Evolutionary conservation across 64 coral and sea anemone genomes (phyloP), one percentile per base, ranked within the genome.

Genomic region (Porites australiensis): DNA sequence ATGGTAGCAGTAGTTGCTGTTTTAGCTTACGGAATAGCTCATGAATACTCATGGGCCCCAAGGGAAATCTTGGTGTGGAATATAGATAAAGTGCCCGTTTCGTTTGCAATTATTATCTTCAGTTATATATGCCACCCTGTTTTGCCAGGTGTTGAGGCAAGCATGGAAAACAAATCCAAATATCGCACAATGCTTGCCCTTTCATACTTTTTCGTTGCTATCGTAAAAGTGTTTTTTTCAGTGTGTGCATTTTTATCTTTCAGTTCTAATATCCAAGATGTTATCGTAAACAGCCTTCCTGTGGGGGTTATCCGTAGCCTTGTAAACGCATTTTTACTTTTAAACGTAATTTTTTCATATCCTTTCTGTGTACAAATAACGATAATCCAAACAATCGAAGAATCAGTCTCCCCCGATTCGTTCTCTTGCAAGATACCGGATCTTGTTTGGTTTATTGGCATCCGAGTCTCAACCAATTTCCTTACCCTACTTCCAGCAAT

Each of bases 271-370:
- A 90, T 90, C 23, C 71, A 64, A 16, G 58, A 76, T 13, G 74
- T 89, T 16, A 78, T 57, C 18, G 51, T 27, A 0, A 53, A 78
- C 6, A 78, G 75, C 19, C 75, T 78, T 21, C 75, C 75, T 7
- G 49, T 78, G 18, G 75, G 88, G 16, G 50, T 37, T 14, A 19
- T 90, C 19, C 77, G 77, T 13, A 22, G 68, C 1, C 16, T 80
- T 13, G 88, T 90, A 2, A 90, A 78, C 8, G 57, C 74, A 20
- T 90, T 90, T 61, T 52, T 90, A 16, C 66, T 90, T 50, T 69
- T 90, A n/a, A 90, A 90, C 46, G 74, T 72, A 8, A 19, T 90
- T 5, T 90, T 90, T 44, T 90, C 88, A 15, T 90, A 90, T 46
- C 88, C 88, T 13, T 90, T 79, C 15, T 45, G 62, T 8, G 88